Evolutionary conservation across 2,113 vertebrate species (phyloP).

Genomic region (Pseudonaja textilis): DNA sequence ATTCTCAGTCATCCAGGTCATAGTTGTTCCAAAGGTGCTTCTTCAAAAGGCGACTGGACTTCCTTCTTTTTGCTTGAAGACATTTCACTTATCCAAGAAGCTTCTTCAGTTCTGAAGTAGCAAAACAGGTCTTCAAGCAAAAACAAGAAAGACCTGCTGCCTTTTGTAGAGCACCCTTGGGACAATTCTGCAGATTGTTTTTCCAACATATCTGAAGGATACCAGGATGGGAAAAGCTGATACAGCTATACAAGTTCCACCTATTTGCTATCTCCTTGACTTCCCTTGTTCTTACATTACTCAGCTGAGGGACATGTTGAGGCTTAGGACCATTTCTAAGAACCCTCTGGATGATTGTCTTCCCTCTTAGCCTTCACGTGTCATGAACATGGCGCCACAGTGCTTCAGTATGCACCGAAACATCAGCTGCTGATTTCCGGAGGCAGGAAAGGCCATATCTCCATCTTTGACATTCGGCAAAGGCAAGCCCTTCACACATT

Average conservation of each 20-base stretch:
- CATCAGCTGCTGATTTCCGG: slow-evolving; percentile 93
- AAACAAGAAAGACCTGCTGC: background rate
- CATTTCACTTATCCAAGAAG: background rate
- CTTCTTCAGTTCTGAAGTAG: background rate
- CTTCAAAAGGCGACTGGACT: background rate
- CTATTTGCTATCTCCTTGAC: background rate
- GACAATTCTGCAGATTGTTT: background rate
- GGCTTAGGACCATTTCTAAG: background rate
- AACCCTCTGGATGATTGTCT: background rate
- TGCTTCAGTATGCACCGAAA: slow-evolving; percentile 92
- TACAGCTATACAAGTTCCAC: background rate
- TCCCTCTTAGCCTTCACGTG: slow-evolving; percentile 85
- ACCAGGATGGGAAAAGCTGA: background rate
- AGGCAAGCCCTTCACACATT: slow-evolving; percentile 90
- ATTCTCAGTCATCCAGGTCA: background rate
- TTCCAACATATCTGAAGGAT: background rate
- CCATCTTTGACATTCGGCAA: slow-evolving; percentile 94
- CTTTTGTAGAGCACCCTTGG: background rate
- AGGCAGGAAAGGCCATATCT: slow-evolving; percentile 89
- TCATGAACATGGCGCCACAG: slow-evolving; percentile 94
- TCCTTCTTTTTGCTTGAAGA: background rate
- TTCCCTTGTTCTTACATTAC: background rate
- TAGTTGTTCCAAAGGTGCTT: background rate
- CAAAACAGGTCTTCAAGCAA: background rate
- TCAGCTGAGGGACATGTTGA: background rate